These are phyloP conservation scores for Phortica okadai DNA, from an alignment of 2,888 invertebrate genomes.

Conservation along the genomic window DNA sequence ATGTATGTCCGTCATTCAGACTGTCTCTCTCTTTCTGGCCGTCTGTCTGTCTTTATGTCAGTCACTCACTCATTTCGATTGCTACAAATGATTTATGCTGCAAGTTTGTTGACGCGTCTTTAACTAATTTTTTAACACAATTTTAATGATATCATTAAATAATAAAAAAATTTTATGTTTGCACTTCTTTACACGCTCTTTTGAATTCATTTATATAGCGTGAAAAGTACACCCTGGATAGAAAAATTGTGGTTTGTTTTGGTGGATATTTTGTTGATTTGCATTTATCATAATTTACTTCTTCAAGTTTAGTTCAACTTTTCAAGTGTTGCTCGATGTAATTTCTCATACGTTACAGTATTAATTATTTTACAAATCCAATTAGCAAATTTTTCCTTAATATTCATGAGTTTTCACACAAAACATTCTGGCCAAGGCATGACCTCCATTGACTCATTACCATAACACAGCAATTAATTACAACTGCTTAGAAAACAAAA, in stretches of 20 bases:
- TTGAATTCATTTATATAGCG: not conserved
- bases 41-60: constrained; percentile 1
- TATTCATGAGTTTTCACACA: not conserved
- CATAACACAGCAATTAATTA: not conserved
- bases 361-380: not conserved
- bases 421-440: not conserved
- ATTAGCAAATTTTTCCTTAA: not conserved
- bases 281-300: too few species aligned
- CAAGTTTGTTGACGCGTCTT: constrained; percentile 28
- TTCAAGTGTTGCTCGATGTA: not conserved
- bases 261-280: too few species aligned
- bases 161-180: not conserved
- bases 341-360: not conserved
- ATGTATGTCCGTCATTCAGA: not conserved
- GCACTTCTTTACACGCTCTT: not conserved
- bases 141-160: constrained; percentile 49
- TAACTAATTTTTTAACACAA: constrained; percentile 69
- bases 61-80: constrained; percentile 7
- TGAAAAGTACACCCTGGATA: not conserved
- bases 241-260: too few species aligned
- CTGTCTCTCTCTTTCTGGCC: not conserved
- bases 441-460: not conserved
- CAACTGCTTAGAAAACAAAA: not conserved
- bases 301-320: too few species aligned
- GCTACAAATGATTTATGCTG: constrained; percentile 34